These are phyloP conservation scores for Alectoris magna DNA, from an alignment of 2,797 vertebrate genomes.

Conservation along the genomic window DNA sequence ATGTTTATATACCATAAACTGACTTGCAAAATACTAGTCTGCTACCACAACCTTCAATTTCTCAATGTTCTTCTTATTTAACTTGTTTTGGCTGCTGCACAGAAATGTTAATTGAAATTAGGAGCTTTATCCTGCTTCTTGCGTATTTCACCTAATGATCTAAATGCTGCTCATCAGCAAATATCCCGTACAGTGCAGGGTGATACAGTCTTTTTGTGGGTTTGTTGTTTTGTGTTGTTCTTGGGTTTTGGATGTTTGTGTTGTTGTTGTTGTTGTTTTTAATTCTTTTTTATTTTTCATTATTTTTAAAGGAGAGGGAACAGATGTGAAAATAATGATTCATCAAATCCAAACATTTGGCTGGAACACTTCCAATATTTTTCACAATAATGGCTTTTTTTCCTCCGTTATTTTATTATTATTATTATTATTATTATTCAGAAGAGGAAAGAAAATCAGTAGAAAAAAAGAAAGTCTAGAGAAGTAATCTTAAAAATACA, in stretches of 20 bases:
- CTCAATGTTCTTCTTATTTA: not conserved
- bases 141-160: not conserved
- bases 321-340: not conserved
- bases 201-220: not conserved
- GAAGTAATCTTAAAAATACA: not conserved
- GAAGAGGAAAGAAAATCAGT: not conserved
- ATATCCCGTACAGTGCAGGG: not conserved
- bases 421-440: not conserved
- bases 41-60: not conserved
- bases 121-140: not conserved
- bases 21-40: not conserved
- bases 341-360: not conserved
- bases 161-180: not conserved
- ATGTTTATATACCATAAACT: not conserved
- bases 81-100: not conserved
- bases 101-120: not conserved
- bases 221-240: not conserved
- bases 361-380: not conserved
- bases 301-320: not conserved
- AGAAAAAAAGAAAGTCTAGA: not conserved
- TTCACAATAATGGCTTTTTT: not conserved
- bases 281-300: too few species aligned
- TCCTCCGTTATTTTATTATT: too few species aligned
- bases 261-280: not conserved
- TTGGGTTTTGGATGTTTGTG: too few species aligned